These are phyloP conservation scores for Malurus elegans DNA, from an alignment of 2,113 vertebrate genomes.

Conservation along the genomic window DNA sequence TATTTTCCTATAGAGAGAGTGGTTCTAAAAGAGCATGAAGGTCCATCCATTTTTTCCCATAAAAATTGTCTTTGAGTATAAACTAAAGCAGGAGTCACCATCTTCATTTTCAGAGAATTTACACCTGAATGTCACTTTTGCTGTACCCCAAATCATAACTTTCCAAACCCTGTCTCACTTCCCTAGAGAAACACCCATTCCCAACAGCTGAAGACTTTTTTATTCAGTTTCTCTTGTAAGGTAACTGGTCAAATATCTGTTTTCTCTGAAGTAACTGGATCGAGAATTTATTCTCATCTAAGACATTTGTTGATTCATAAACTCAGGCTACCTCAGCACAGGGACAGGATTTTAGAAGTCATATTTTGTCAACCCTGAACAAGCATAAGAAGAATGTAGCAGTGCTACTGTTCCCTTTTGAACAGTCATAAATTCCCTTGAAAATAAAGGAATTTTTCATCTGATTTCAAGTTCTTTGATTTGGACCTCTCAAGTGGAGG, in stretches of 20 bases:
- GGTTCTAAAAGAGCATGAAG: background rate
- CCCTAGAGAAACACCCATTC: background rate
- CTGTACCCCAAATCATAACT: background rate
- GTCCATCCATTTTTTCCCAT: background rate
- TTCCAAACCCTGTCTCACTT: background rate
- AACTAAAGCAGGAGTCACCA: background rate
- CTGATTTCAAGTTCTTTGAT: background rate
- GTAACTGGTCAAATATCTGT: background rate
- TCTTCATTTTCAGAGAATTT: background rate
- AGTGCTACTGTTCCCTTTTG: background rate
- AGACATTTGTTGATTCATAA: background rate
- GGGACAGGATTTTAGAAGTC: background rate
- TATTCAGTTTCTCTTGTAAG: background rate
- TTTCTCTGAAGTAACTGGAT: background rate
- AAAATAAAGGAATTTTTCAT: background rate
- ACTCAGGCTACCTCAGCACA: background rate
- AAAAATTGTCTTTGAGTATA: background rate
- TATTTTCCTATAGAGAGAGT: background rate
- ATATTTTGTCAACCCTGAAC: background rate
- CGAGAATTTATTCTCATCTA: background rate
- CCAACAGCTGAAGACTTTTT: background rate
- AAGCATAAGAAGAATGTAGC: background rate
- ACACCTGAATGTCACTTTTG: background rate
- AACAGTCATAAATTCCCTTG: background rate
- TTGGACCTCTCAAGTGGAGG: rapidly evolving